Evolutionary conservation across 2,888 invertebrate species (phyloP), one percentile per base, ranked within the genome.

Genomic region (Polymixis flavicincta): DNA sequence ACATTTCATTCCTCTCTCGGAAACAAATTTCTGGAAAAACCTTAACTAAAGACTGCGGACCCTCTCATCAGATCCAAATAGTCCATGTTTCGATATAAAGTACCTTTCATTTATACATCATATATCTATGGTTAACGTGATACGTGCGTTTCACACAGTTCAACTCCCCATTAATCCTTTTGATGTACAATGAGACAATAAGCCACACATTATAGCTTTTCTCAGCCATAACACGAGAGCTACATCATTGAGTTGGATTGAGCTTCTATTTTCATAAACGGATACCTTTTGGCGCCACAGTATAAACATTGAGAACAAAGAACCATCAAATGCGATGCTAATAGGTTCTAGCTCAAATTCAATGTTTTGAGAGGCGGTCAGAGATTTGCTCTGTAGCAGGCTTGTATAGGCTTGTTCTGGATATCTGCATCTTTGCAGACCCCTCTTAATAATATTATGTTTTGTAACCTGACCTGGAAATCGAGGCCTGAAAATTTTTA

Each of bases 301-400:
- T 48, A 28, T 55, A 71, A 82, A 74, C 81, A 74, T 11, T 8
- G 32, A 25, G 59, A 71, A 81, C 83, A 81, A 81, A 71, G 83
- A 37, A 7, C 50, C 37, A 74, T 82, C 63, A 64, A 78, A 74
- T 45, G 19, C 32, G 63, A 68, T 48, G n/a, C 52, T 59, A 74
- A 78, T 60, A 19, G 37, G 60, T 17, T n/a, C 32, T 37, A 14
- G 19, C 55, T 48, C 55, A 42, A 60, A 69, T 17, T 28, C 57
- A 63, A 71, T 81, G 37, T 69, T 60, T 71, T 76, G 76, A 57
- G 55, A 61, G 28, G 5, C 32, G 55, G 45, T 17, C 22, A 25
- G 76, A 60, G 76, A 80, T 68, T 64, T 52, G 11, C 13, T 67
- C 22, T 45, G 8, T 22, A 48, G 13, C 42, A 19, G 22, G 19